Evolutionary conservation across 2,113 vertebrate species (phyloP), one percentile per base, ranked within the genome.

Genomic region (Malurus cyaneus): DNA sequence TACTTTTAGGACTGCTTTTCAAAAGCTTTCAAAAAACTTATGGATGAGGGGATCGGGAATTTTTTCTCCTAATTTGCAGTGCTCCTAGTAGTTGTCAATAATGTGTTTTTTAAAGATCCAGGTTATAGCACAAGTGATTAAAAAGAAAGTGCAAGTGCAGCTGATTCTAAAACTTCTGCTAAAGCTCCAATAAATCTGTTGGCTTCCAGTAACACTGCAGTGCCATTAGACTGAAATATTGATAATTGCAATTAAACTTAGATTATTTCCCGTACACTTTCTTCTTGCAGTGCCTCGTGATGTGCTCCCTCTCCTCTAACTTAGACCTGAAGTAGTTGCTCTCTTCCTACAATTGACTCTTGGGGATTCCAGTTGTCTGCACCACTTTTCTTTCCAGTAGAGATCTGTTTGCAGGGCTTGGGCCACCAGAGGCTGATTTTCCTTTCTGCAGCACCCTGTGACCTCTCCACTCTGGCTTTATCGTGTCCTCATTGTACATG

Each of bases 401-500:
- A 66, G 16, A 31, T 4, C 16, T 11, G 49, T 50, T 34, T 2
- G 1, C 21, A 11, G 29, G 18, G 28, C 23, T 18, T 16, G 29
- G 84, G 18, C 57, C 23, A 17, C 42, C 53, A 53, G 47, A 8
- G 0, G 12, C 18, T 41, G 69, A 7, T 52, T 65, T 53, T 47
- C 39, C 31, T 31, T 23, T 25, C 6, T 11, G 64, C 20, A 82
- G 60, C 31, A 18, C 5, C 87, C 7, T 6, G 25, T 25, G 80
- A 80, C 15, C n/a, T 56, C 18, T 57, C 14, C 24, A 2, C 10
- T 13, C 36, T 96, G 95, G 90, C 95, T 96, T 59, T 81, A 91
- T 85, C 3, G 94, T 97, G 97, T 97, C 94, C 97, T 98, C 97
- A 97, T 98, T 98, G 98, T 98, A 97, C 96, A 97, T 96, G 94